Base-by-base conservation (phyloP, 37 sponge, comb jelly and placozoan genomes). In the Aplysina aerophoba region DNA sequence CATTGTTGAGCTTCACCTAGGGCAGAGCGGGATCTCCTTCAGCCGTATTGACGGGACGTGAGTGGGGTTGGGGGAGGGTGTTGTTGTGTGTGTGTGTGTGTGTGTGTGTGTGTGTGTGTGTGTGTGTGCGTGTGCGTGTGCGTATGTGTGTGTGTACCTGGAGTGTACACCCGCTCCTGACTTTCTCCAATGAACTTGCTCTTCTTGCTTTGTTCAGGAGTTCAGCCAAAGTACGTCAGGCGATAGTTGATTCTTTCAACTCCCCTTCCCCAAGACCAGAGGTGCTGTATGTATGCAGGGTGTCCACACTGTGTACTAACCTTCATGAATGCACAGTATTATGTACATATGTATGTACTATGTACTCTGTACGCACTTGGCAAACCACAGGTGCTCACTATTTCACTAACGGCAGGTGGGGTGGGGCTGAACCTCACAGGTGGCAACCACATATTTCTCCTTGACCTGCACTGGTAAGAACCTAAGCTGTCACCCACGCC, bases 391-490 rank as follows among this genome's bases (percentile, higher is more conserved):
- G 89, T 94, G 74, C 82, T 94, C 89, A 59, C 91, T 62, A 68
- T 94, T 25, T 89, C 94, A 17, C 58, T 94, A 55, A 77, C 81
- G 44, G 92, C 94, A 41, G 94, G 92, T 25, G 94, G 94, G 0
- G 91, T 88, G 55, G 94, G 94, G 4, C 87, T 94, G 56, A 94
- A 90, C 73, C 67, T 94, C 50, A 84, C 79, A 19, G 89, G 89
- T 0, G 94, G 81, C 38, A 94, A 91, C 63, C 94, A 94, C 57
- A 40, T 94, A 25, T 91, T 94, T 59, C 74, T 94, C 62, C 31
- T 88, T 62, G 94, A 94, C 84, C 67, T 91, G n/a, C 94, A 94
- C 74, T 94, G 94, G 94, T 88, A 82, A 20, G 80, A n/a, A n/a
- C n/a, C n/a, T n/a, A n/a, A n/a, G n/a, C n/a, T n/a, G n/a, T n/a